phyloP scores from a whole-genome alignment of 2,113 vertebrate species.

The Meleagris gallopavo region DNA sequence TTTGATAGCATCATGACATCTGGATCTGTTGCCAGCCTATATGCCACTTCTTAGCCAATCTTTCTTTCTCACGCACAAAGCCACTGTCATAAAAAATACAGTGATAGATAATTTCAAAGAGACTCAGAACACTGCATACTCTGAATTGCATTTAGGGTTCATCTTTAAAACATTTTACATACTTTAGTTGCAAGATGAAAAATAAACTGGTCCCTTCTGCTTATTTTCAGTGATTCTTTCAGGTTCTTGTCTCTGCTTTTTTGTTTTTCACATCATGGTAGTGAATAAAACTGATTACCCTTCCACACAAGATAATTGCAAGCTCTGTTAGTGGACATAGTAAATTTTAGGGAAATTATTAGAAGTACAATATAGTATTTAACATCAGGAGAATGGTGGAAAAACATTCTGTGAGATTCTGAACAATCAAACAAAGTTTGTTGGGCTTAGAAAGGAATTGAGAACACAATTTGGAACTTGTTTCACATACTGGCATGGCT shows the following conservation, averaged over 20 bases:
- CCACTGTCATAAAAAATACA: not conserved
- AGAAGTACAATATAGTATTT: not conserved
- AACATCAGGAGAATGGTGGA: not conserved
- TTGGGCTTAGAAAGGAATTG: not conserved
- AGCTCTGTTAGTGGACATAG: not conserved
- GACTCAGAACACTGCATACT: not conserved
- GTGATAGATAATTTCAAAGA: not conserved
- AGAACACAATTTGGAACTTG: not conserved
- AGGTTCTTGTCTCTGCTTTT: not conserved
- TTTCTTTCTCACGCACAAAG: not conserved
- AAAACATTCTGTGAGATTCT: not conserved
- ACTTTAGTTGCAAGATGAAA: not conserved
- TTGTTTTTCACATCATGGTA: not conserved
- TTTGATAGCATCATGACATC: not conserved
- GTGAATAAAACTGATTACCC: not conserved
- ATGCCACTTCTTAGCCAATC: not conserved
- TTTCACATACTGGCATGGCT: not conserved
- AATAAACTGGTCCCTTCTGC: not conserved
- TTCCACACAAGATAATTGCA: not conserved
- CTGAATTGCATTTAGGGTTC: not conserved
- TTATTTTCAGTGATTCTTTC: not conserved
- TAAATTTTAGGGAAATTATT: not conserved
- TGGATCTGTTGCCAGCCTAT: not conserved
- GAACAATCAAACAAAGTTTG: not conserved
- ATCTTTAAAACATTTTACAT: not conserved